Evolutionary conservation across 2,888 invertebrate genomes (phyloP).

Genomic region (Seira sanloemensis): DNA sequence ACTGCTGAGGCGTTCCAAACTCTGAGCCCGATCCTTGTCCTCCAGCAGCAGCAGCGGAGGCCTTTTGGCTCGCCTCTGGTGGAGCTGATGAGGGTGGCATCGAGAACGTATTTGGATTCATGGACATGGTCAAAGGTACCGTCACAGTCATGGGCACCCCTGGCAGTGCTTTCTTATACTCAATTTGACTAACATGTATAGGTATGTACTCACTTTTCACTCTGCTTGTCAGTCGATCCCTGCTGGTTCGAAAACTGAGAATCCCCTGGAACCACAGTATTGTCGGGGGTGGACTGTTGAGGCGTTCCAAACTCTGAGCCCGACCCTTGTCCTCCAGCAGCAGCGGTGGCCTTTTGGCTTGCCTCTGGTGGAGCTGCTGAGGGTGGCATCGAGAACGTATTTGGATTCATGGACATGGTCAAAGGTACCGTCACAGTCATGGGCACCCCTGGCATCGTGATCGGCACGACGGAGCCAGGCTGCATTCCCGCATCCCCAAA

Average conservation of each 20-base stretch:
- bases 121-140: constrained; percentile 42
- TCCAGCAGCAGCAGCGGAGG: not conserved
- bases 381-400: constrained; percentile 28
- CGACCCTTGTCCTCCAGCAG: not conserved
- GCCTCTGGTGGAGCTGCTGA: constrained; percentile 28
- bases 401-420: constrained; percentile 39
- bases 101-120: constrained; percentile 34
- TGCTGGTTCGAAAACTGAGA: constrained; percentile 28
- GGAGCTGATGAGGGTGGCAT: constrained; percentile 33
- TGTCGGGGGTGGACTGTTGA: constrained; percentile 45
- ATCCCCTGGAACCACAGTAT: constrained; percentile 36
- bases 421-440: constrained; percentile 46
- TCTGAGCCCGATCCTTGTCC: constrained; percentile 35
- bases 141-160: constrained; percentile 49
- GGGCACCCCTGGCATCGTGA: constrained; percentile 44
- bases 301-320: constrained; percentile 50
- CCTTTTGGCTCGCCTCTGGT: constrained; percentile 25
- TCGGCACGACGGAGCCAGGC: constrained; percentile 14
- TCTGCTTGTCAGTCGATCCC: constrained; percentile 40
- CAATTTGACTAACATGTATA: too few relatives aligned
- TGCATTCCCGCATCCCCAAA: constrained; percentile 25
- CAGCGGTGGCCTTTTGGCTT: constrained; percentile 12
- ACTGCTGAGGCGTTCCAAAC: constrained; percentile 52
- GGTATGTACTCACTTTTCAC: constrained; percentile 55
- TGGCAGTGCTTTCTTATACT: constrained; percentile 33